Evolutionary conservation across 2,113 vertebrate species (phyloP).

Genomic region (Erythrocebus patas): DNA sequence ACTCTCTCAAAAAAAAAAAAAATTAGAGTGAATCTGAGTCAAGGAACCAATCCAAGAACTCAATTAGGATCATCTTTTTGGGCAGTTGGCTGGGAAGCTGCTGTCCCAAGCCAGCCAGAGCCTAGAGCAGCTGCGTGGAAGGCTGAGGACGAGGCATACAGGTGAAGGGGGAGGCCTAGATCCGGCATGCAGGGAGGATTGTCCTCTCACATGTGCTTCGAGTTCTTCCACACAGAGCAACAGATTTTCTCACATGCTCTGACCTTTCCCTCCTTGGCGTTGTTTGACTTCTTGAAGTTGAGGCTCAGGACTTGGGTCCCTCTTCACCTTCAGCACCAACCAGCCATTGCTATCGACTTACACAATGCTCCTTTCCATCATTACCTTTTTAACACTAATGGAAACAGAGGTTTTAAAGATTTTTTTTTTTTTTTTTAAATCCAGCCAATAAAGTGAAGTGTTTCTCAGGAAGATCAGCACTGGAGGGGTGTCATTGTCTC

Average conservation of each 20-base stretch:
- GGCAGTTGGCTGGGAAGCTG: background rate
- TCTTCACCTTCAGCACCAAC: background rate
- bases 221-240: background rate
- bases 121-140: background rate
- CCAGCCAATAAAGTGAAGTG: slow-evolving; percentile 25
- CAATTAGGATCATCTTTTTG: too few relatives aligned
- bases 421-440: background rate
- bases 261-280: background rate
- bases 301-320: background rate
- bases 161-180: too few relatives aligned
- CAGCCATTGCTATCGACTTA: background rate
- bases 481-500: background rate
- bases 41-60: background rate
- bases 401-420: slow-evolving; percentile 39
- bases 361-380: background rate
- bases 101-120: background rate
- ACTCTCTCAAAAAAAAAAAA: background rate
- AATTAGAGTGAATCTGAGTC: background rate
- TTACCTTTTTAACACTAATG: background rate
- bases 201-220: background rate
- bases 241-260: too few relatives aligned
- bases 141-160: background rate
- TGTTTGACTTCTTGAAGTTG: background rate
- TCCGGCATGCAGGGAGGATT: background rate
- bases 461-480: slow-evolving; percentile 23